Evolutionary conservation across 2,797 vertebrate species (phyloP).

Genomic region (Iguana delicatissima): DNA sequence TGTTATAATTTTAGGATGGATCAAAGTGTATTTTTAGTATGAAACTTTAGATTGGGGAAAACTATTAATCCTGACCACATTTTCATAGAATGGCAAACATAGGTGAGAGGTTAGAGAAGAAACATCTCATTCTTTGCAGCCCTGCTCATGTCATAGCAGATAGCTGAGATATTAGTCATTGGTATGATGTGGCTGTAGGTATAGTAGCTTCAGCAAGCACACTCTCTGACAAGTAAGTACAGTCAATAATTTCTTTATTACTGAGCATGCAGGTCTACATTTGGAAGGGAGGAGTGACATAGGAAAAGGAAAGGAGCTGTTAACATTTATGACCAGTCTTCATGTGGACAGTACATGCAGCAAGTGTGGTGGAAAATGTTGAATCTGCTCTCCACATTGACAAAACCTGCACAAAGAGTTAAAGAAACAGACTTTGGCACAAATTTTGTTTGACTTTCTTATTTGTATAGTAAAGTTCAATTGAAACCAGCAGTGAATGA

Average conservation of each 20-base stretch:
- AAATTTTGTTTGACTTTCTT: constrained; percentile 32
- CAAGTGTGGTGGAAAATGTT: neutral
- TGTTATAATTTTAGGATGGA: neutral
- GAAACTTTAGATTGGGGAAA: neutral
- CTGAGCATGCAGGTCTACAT: neutral
- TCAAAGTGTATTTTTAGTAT: neutral
- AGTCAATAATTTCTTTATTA: constrained; percentile 10
- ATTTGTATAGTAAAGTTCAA: constrained; percentile 14
- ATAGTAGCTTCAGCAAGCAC: neutral
- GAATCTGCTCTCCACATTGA: no score
- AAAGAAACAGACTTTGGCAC: constrained; percentile 7
- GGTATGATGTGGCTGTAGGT: neutral
- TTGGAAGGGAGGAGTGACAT: neutral
- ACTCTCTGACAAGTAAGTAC: neutral
- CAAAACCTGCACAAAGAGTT: neutral
- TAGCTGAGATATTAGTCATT: constrained; percentile 16
- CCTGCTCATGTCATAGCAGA: neutral
- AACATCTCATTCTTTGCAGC: neutral
- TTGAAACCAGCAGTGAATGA: neutral
- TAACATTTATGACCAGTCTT: neutral
- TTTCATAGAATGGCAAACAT: neutral
- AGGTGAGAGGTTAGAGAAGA: neutral
- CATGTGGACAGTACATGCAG: neutral
- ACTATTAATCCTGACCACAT: neutral
- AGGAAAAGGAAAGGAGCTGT: neutral